Evolutionary conservation across 2,888 invertebrate genomes (phyloP).

Genomic region (Barypeithes pellucidus): DNA sequence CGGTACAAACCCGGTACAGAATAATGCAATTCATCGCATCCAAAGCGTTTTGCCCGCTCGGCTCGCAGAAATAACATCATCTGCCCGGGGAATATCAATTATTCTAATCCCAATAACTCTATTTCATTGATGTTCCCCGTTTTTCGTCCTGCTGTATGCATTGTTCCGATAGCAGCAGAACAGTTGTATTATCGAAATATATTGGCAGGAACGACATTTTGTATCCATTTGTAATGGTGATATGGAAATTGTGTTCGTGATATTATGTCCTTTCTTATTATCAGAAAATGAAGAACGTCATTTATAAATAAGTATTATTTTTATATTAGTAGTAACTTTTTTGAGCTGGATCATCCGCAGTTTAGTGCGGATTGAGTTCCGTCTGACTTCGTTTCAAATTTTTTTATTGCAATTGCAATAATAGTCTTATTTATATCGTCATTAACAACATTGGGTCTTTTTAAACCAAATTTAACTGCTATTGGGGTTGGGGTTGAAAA

Average conservation of each 20-base stretch:
- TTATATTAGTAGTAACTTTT: too few relatives aligned
- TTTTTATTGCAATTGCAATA: too few relatives aligned
- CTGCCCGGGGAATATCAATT: constrained; percentile 49
- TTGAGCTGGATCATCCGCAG: too few relatives aligned
- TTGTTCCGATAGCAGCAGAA: constrained; percentile 34
- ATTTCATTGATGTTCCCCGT: constrained; percentile 44
- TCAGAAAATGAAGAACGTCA: not conserved
- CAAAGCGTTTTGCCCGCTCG: constrained; percentile 27
- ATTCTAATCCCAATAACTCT: constrained; percentile 51
- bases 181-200: constrained; percentile 44
- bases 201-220: constrained; percentile 20
- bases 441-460: too few relatives aligned
- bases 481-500: too few relatives aligned
- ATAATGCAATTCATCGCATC: constrained; percentile 36
- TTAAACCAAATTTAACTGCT: too few relatives aligned
- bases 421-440: too few relatives aligned
- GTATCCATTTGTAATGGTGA: constrained; percentile 20
- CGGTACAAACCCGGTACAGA: constrained; percentile 27
- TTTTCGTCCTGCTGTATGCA: constrained; percentile 27
- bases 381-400: too few relatives aligned
- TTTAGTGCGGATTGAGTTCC: too few relatives aligned
- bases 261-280: constrained; percentile 2
- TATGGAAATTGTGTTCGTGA: constrained; percentile 19
- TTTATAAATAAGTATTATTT: too few relatives aligned
- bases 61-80: constrained; percentile 48